Conservation (phyloP, 2,113 vertebrate species). For the Callocephalon fimbriatum region DNA sequence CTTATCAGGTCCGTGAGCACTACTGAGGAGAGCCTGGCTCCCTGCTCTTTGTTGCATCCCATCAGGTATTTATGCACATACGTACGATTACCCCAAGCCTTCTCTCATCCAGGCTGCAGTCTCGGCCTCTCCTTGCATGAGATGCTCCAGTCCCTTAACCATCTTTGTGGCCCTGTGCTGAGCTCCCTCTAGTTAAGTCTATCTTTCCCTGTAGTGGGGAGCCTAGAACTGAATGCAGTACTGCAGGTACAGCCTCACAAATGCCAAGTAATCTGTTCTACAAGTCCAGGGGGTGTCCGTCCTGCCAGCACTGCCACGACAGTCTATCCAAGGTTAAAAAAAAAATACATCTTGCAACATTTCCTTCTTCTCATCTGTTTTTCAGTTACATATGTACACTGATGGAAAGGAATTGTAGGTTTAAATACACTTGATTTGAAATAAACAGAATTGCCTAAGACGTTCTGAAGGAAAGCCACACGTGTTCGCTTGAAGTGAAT, state of each 20-base stretch:
- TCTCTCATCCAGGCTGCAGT: not conserved
- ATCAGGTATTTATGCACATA: not conserved
- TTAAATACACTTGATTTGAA: not conserved
- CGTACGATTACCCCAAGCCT: fast-evolving
- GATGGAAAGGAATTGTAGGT: not conserved
- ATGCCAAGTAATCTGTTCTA: not conserved
- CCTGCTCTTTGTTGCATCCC: not conserved
- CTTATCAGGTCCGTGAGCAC: not conserved
- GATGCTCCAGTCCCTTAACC: not conserved
- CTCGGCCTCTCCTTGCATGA: not conserved
- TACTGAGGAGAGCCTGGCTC: not conserved
- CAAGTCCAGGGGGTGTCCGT: not conserved
- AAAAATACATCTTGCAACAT: not conserved
- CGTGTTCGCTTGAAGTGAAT: not conserved
- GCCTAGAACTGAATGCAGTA: not conserved
- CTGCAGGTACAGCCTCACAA: not conserved
- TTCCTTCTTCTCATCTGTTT: not conserved
- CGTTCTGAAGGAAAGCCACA: not conserved
- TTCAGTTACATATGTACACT: not conserved
- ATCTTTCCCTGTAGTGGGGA: not conserved
- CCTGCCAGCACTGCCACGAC: not conserved
- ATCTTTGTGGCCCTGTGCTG: not conserved
- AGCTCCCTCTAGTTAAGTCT: not conserved
- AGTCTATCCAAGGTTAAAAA: not conserved
- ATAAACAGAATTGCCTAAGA: not conserved